Conservation (phyloP, 1,140 invertebrate genomes). For the Bilobella aurantiaca region DNA sequence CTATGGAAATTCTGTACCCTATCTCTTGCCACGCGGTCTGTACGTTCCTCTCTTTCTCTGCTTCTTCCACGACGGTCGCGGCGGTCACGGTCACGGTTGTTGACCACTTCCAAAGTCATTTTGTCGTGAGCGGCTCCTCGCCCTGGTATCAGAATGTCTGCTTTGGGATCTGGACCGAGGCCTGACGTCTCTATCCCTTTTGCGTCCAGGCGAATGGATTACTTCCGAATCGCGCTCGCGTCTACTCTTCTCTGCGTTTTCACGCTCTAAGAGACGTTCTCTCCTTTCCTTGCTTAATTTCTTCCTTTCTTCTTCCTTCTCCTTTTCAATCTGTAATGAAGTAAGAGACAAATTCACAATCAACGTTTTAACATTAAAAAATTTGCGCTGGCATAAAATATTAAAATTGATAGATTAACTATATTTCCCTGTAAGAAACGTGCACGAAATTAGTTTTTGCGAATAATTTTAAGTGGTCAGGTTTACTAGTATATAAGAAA, state of each 20-base stretch:
- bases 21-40: constrained; percentile 17
- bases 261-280: constrained; percentile 42
- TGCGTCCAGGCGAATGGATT: no score
- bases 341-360: constrained; percentile 14
- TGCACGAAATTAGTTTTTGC: no score
- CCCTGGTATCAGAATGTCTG: no score
- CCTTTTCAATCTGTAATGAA: constrained; percentile 38
- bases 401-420: no score
- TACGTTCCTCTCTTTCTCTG: no score
- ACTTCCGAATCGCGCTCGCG: no score
- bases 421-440: no score
- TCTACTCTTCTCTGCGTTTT: constrained; percentile 28
- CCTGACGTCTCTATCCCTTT: constrained; percentile 29
- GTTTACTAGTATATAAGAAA: constrained; percentile 5
- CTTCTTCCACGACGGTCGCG: constrained; percentile 9
- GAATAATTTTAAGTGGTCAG: no score
- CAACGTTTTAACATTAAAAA: not conserved
- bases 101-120: not conserved
- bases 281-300: constrained; percentile 44
- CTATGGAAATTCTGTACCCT: constrained; percentile 21
- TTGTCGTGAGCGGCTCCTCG: not conserved
- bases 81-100: not conserved
- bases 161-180: constrained; percentile 25
- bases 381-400: no score
- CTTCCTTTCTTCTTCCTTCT: constrained; percentile 40